A percentile compares a stretch with the other conserved stretches of the same genome.
Evolutionary conservation across 2,888 invertebrate species (phyloP).

Genomic region (Phytoseiulus persimilis): DNA sequence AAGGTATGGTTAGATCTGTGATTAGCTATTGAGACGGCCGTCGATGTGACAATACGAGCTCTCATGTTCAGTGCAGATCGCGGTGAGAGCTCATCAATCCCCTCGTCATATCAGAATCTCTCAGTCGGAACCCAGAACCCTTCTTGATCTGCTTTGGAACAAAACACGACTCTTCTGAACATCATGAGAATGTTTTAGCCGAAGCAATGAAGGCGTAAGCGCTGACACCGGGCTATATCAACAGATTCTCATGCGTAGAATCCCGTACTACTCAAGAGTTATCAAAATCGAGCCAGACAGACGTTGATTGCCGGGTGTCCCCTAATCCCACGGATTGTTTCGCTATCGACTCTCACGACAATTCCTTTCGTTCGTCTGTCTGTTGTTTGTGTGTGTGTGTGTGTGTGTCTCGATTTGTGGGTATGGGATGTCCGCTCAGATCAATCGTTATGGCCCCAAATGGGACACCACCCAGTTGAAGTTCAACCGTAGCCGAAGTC

Average conservation of each 20-base stretch:
- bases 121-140: too few relatives aligned
- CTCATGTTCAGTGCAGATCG: too few relatives aligned
- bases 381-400: not conserved
- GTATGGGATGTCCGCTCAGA: not conserved
- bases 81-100: too few relatives aligned
- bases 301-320: not conserved
- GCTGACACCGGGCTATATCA: too few relatives aligned
- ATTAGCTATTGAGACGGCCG: too few relatives aligned
- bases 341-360: not conserved
- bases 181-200: too few relatives aligned
- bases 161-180: too few relatives aligned
- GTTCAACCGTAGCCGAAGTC: not conserved
- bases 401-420: not conserved
- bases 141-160: too few relatives aligned
- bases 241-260: not conserved
- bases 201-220: too few relatives aligned
- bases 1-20: too few relatives aligned
- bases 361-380: not conserved
- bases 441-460: not conserved
- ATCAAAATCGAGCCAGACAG: not conserved
- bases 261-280: not conserved
- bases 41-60: too few relatives aligned
- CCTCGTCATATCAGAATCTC: too few relatives aligned
- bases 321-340: not conserved
- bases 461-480: conserved; percentile 5